Evolutionary conservation across 92 coral and sea anemone genomes (phyloP), one percentile per base, ranked within the genome.

Genomic region (Epizoanthus stellaris): DNA sequence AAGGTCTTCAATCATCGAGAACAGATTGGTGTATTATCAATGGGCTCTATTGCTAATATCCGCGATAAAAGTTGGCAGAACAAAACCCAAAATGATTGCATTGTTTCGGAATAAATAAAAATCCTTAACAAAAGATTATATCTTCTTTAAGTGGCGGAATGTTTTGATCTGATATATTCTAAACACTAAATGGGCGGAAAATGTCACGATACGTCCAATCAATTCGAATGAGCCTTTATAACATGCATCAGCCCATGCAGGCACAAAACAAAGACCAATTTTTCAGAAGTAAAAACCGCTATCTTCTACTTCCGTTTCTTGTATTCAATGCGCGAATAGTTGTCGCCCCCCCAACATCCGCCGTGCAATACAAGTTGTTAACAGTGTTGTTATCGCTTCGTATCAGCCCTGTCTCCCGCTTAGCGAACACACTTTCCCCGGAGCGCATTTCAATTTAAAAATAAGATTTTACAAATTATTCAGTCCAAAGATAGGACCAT

Each of bases 161-260:
- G 73, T 68, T 38, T 68, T 68, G 73, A 68, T 68, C 73, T 68
- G 49, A 68, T 68, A 38, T 68, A 68, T 68, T 15, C 73, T 14
- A 68, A 68, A 68, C 73, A 68, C 6, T 34, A 4, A 15, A 57
- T 40, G 43, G 80, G 63, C 45, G 80, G 62, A 10, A n/a, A 13
- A 13, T 56, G 16, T 15, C 15, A 30, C 39, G 20, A 52, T 49
- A 52, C 20, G 77, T 3, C 77, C 47, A 68, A 69, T 19, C 30
- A 42, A 43, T 67, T 36, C 9, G 7, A 30, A 69, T 17, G 39
- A 34, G 74, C 47, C n/a, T 36, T 39, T 17, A 47, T 52, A 23
- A 30, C 23, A 25, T 47, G 1, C 30, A 10, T 3, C 12, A 17
- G 16, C 52, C 54, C 34, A 79, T n/a, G 21, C 72, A 4, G 39